A percentile compares a stretch with the other conserved stretches of the same genome.
phyloP scores from a whole-genome alignment of 2,888 invertebrate species.

The Miltochrista miniata region DNA sequence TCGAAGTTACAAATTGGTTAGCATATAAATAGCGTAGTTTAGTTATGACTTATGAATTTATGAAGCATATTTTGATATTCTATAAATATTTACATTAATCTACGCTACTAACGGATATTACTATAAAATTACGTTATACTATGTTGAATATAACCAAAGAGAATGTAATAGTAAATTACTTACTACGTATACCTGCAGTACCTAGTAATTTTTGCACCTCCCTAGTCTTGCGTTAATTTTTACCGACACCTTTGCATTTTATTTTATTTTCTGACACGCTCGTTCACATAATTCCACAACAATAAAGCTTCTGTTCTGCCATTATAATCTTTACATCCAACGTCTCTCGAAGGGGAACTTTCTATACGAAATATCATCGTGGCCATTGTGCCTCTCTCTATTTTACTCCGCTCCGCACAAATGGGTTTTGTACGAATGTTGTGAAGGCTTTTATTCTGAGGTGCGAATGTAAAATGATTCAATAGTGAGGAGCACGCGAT shows the following conservation, averaged over 20 bases:
- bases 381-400: slow-evolving; percentile 69
- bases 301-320: slow-evolving; percentile 68
- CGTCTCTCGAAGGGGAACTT: slow-evolving; percentile 64
- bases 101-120: not conserved
- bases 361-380: slow-evolving; percentile 76
- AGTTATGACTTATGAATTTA: slow-evolving; percentile 8
- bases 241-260: slow-evolving; percentile 70
- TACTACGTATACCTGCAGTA: no score
- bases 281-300: slow-evolving; percentile 66
- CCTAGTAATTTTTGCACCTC: slow-evolving; percentile 16
- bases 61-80: slow-evolving; percentile 3
- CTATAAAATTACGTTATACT: not conserved
- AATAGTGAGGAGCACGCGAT: slow-evolving; percentile 42
- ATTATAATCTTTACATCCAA: slow-evolving; percentile 63
- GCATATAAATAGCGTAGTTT: slow-evolving; percentile 1
- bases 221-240: slow-evolving; percentile 56
- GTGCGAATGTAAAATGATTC: slow-evolving; percentile 71
- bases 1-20: slow-evolving; percentile 17
- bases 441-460: slow-evolving; percentile 77
- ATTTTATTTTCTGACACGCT: slow-evolving; percentile 76
- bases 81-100: slow-evolving; percentile 12
- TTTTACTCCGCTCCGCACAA: slow-evolving; percentile 74
- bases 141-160: no score
- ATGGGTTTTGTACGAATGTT: slow-evolving; percentile 74
- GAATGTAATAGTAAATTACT: no score